These are phyloP conservation scores for Falco cherrug DNA, from an alignment of 2,797 vertebrate species.

Conservation along the genomic window DNA sequence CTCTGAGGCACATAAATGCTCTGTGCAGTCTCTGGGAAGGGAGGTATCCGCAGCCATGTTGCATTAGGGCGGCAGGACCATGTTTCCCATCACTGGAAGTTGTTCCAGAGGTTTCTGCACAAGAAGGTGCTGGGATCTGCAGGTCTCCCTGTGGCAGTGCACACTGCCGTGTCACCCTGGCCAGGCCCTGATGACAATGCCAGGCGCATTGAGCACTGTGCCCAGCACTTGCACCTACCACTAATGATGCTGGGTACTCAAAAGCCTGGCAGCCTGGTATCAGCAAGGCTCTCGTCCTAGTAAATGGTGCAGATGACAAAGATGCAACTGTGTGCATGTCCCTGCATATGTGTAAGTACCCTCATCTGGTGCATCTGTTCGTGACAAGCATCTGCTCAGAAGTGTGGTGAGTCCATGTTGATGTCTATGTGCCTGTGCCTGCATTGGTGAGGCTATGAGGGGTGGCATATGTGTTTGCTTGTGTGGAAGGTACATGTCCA, in stretches of 20 bases:
- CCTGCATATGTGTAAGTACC: background rate
- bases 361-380: background rate
- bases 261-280: background rate
- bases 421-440: background rate
- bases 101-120: background rate
- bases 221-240: background rate
- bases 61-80: background rate
- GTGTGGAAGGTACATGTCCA: background rate
- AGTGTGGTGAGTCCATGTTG: fast-evolving
- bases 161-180: fast-evolving
- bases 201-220: background rate
- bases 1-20: background rate
- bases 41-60: fast-evolving
- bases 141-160: background rate
- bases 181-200: background rate
- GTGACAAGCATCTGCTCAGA: background rate
- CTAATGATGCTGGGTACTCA: background rate
- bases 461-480: background rate
- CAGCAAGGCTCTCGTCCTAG: background rate
- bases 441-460: background rate
- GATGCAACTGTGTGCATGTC: background rate
- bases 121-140: background rate
- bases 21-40: background rate
- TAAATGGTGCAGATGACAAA: background rate
- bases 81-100: fast-evolving